These are phyloP conservation scores for Brachymystax lenok DNA, from an alignment of 2,797 vertebrate species.

Conservation along the genomic window DNA sequence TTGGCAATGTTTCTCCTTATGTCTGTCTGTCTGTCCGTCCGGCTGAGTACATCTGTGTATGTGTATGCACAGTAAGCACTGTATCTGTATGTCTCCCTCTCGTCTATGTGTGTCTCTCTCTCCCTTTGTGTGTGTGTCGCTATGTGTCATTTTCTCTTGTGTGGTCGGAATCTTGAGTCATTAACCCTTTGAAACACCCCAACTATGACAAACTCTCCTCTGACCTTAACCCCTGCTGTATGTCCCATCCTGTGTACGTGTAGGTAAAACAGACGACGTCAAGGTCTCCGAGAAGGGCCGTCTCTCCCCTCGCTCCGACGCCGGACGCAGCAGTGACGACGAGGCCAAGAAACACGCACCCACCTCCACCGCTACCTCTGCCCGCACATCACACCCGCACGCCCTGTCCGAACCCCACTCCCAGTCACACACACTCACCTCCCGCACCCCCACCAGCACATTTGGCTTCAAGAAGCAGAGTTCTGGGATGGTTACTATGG, in stretches of 20 bases:
- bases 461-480: slow-evolving; percentile 83
- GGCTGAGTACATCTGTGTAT: not conserved
- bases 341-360: slow-evolving; percentile 81
- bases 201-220: not conserved
- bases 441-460: slow-evolving; percentile 69
- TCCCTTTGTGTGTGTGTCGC: not conserved
- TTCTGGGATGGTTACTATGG: slow-evolving; percentile 82
- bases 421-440: slow-evolving; percentile 50
- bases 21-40: not conserved
- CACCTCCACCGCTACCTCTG: slow-evolving; percentile 13
- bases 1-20: not conserved
- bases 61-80: not conserved
- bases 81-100: not conserved
- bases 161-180: not conserved
- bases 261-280: slow-evolving; percentile 95
- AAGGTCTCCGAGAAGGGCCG: slow-evolving; percentile 96
- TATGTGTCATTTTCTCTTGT: not conserved
- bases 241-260: not conserved
- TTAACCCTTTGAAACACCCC: not conserved
- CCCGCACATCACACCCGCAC: slow-evolving; percentile 51
- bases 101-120: not conserved
- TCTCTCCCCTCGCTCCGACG: slow-evolving; percentile 87
- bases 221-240: not conserved
- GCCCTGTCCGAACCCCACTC: slow-evolving; percentile 56
- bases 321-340: slow-evolving; percentile 90